Percentiles rank a stretch among this genome's conserved stretches.
These are phyloP conservation scores for Lycia hirtaria DNA, from an alignment of 2,888 invertebrate genomes.

Conservation along the genomic window DNA sequence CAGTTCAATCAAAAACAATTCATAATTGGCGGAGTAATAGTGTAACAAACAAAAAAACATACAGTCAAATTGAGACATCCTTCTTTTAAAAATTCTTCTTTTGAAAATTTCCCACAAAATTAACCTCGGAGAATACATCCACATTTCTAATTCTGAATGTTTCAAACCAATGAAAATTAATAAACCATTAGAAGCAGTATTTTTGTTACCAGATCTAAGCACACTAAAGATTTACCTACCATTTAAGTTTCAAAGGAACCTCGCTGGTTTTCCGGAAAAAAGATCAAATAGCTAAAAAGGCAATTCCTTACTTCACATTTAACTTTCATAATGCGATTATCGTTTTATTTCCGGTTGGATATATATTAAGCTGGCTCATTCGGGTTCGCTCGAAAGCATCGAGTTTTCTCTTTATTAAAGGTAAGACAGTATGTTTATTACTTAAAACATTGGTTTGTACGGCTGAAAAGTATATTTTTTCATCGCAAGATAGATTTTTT, in stretches of 20 bases:
- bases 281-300: slow-evolving; percentile 39
- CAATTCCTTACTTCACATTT: slow-evolving; percentile 41
- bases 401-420: neutral
- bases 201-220: neutral
- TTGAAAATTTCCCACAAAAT: neutral
- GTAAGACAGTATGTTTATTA: neutral
- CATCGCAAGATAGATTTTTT: too few relatives aligned
- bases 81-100: too few relatives aligned
- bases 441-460: too few relatives aligned
- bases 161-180: slow-evolving; percentile 11
- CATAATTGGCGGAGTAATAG: too few relatives aligned
- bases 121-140: neutral
- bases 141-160: neutral
- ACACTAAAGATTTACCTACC: slow-evolving; percentile 7
- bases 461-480: too few relatives aligned
- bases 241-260: slow-evolving; percentile 17
- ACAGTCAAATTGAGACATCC: too few relatives aligned
- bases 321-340: slow-evolving; percentile 42
- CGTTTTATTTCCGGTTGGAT: slow-evolving; percentile 31
- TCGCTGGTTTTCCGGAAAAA: slow-evolving; percentile 21
- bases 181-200: neutral
- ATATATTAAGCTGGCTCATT: neutral
- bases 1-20: too few relatives aligned
- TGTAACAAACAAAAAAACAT: too few relatives aligned
- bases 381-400: neutral